Percentiles rank a stretch among this genome's conserved stretches.
Evolutionary conservation across 1,140 invertebrate species (phyloP).

Genomic region (Camponotus pennsylvanicus): DNA sequence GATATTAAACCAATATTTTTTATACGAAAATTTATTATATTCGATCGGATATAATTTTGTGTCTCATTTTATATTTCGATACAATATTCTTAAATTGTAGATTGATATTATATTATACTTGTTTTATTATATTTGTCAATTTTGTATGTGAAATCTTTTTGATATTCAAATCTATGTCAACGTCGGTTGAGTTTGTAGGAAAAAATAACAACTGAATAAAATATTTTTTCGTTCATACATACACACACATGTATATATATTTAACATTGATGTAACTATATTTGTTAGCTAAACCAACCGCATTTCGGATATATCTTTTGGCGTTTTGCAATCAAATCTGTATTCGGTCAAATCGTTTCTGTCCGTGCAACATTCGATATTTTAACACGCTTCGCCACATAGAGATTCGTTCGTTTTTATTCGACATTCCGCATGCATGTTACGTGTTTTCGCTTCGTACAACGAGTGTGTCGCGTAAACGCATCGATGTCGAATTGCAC

Average conservation of each 20-base stretch:
- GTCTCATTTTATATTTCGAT: background rate
- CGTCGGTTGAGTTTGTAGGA: background rate
- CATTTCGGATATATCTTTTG: conserved; percentile 30
- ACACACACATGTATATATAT: background rate
- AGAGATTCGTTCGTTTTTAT: conserved; percentile 52
- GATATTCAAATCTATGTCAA: background rate
- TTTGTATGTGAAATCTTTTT: background rate
- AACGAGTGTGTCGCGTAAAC: conserved; percentile 29
- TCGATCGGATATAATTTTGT: background rate
- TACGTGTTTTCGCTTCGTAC: background rate
- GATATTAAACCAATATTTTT: background rate
- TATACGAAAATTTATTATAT: background rate
- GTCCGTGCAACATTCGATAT: conserved; percentile 24
- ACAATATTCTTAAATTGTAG: no score
- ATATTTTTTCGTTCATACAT: conserved; percentile 19
- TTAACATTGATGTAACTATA: conserved; percentile 16
- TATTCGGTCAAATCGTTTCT: conserved; percentile 40
- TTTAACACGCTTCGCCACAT: conserved; percentile 41
- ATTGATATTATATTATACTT: background rate
- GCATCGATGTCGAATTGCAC: conserved; percentile 36
- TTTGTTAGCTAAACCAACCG: conserved; percentile 56
- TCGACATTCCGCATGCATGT: conserved; percentile 37
- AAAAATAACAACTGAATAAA: background rate
- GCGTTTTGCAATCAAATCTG: conserved; percentile 52
- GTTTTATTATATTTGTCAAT: background rate